A percentile compares a stretch with the other conserved stretches of the same genome.
phyloP scores from a whole-genome alignment of 2,888 invertebrate genomes.

The Oscheius sp. region DNA sequence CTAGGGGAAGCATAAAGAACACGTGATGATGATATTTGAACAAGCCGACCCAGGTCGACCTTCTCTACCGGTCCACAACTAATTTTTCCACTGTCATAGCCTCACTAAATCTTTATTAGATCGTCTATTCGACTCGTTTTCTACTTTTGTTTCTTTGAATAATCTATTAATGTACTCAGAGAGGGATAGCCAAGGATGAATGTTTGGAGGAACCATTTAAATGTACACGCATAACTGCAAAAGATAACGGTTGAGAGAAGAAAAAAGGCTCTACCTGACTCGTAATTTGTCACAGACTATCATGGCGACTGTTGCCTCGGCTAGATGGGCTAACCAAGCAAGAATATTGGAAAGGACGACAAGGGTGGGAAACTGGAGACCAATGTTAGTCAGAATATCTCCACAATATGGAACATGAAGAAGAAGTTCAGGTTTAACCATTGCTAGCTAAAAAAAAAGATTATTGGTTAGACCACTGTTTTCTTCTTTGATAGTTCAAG shows the following conservation, averaged over 20 bases:
- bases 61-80: too few relatives aligned
- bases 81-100: too few relatives aligned
- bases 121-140: too few relatives aligned
- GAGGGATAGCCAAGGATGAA: constrained; percentile 66
- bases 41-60: too few relatives aligned
- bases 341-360: constrained; percentile 52
- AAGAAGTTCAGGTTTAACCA: constrained; percentile 47
- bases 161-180: constrained; percentile 42
- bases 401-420: constrained; percentile 41
- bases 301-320: constrained; percentile 60
- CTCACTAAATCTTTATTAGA: too few relatives aligned
- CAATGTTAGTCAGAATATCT: constrained; percentile 43
- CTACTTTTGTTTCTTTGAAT: constrained; percentile 15
- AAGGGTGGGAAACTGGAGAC: constrained; percentile 34
- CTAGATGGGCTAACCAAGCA: constrained; percentile 58
- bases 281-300: constrained; percentile 55
- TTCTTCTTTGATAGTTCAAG: not conserved
- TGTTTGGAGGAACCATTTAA: constrained; percentile 66
- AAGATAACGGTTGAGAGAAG: too few relatives aligned
- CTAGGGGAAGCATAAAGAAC: too few relatives aligned
- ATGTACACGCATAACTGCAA: constrained; percentile 54
- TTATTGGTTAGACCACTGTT: not conserved
- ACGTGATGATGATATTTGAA: too few relatives aligned
- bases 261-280: constrained; percentile 38
- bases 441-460: constrained; percentile 26